Base-by-base conservation (phyloP, 92 coral and sea anemone genomes). In the Plumapathes pennacea region DNA sequence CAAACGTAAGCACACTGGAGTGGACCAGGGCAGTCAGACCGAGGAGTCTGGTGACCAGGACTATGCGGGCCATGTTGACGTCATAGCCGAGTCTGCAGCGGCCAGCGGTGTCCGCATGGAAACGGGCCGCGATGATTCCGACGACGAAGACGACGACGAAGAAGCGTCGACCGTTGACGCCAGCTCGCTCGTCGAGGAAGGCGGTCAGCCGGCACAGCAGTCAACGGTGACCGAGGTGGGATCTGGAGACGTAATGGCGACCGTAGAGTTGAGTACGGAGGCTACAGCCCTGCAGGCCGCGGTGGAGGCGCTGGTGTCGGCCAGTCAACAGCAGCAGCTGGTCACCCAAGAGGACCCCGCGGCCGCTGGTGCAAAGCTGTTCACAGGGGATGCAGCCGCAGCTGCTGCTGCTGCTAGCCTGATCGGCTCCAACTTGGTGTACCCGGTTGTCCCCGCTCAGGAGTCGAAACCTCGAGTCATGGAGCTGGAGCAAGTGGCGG, bases 1-100 rank as follows among this genome's bases (percentile, higher is more conserved):
- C 66, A 94, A 94, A 46, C 94, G 99, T n/a, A 90, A 89, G 57
- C 99, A 94, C 74, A 77, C 96, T 10, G 89, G 89, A 0, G 96
- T 87, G 32, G 96, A 87, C 64, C 96, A 87, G 54, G 96, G 96
- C 32, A 87, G 96, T 28, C 96, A 87, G 53, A 87, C 96, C 0
- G 96, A 87, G 21, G 96, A 87, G 78, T 83, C 90, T 5, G 96
- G 96, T 1, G 96, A 87, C 60, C 79, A 81, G 13, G 77, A 78
- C 50, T 80, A 66, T 10, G 74, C 50, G 74, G 80, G 79, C 58
- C 83, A 73, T 49, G 96, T 87, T 54, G 96, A 87, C 66, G 96
- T 87, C 83, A 87, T 87, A 54, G 96, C 96, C 27, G 96, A 87
- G 86, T 87, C 96, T 10, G 96, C 89, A 6, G 90, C 96, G 11